Conservation (phyloP, 2,113 vertebrate species). For the Microcebus tavaratra region DNA sequence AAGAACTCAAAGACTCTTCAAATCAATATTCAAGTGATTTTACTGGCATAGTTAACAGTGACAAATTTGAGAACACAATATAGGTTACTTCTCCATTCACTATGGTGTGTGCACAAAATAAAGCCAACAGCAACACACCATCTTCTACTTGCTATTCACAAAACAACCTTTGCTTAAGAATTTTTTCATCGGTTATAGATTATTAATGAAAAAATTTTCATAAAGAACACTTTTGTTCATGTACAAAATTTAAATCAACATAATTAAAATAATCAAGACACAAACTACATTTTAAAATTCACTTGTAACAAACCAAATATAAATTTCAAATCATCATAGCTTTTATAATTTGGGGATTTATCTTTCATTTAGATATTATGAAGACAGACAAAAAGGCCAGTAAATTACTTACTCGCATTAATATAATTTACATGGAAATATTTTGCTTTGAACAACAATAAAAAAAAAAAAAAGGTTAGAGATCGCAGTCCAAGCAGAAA, state of each 20-base stretch:
- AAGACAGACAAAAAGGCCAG: background rate
- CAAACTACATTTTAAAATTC: conserved; percentile 19
- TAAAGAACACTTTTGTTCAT: conserved; percentile 21
- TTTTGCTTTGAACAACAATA: conserved; percentile 35
- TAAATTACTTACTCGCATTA: conserved; percentile 50
- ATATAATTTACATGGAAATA: conserved; percentile 2
- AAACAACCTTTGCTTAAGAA: conserved; percentile 4
- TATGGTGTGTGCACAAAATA: background rate
- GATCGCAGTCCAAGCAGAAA: background rate
- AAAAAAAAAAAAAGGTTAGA: background rate
- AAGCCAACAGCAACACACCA: background rate
- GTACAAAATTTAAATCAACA: background rate
- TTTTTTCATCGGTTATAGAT: conserved; percentile 11
- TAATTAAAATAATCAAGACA: conserved; percentile 31
- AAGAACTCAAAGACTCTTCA: conserved; percentile 24
- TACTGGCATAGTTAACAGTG: background rate
- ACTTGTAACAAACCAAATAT: conserved; percentile 49
- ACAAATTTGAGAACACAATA: background rate
- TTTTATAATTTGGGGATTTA: background rate
- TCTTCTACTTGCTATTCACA: background rate
- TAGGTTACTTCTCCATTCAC: background rate
- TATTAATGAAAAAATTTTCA: conserved; percentile 11
- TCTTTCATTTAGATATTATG: conserved; percentile 3
- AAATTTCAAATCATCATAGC: conserved; percentile 22
- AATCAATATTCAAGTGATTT: background rate